phyloP scores from a whole-genome alignment of 2,113 vertebrate species.

The Carassius carassius region DNA sequence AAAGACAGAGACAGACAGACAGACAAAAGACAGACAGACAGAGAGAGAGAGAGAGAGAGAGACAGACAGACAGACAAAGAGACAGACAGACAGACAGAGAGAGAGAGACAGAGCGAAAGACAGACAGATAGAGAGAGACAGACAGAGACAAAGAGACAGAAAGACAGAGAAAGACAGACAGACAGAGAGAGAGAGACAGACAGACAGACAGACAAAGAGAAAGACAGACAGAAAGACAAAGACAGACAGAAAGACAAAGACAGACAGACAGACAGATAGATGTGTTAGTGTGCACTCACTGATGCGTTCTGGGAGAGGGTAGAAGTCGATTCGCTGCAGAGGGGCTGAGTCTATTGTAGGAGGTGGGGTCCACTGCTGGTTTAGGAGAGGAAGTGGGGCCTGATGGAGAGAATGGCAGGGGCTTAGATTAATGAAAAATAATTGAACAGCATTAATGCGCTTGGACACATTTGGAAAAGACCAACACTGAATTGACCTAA shows the following conservation, averaged over 20 bases:
- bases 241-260: background rate
- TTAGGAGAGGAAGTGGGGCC: conserved; percentile 47
- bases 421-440: background rate
- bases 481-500: background rate
- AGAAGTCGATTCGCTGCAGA: conserved; percentile 49
- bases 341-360: conserved; percentile 42
- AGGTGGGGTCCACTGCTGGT: conserved; percentile 41
- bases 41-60: too few relatives aligned
- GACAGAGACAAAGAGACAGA: too few relatives aligned
- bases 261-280: background rate
- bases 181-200: too few relatives aligned
- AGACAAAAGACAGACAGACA: too few relatives aligned
- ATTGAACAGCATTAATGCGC: background rate
- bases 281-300: conserved; percentile 61
- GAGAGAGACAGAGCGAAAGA: too few relatives aligned
- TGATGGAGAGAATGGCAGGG: conserved; percentile 1
- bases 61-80: too few relatives aligned
- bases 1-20: too few relatives aligned
- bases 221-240: too few relatives aligned
- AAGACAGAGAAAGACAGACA: too few relatives aligned
- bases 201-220: too few relatives aligned
- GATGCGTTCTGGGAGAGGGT: conserved; percentile 44
- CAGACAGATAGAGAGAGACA: too few relatives aligned
- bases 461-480: background rate
- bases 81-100: too few relatives aligned